Conservation (phyloP, 53 echinoderm and acorn worm genomes). For the Echinometra lucunter region DNA sequence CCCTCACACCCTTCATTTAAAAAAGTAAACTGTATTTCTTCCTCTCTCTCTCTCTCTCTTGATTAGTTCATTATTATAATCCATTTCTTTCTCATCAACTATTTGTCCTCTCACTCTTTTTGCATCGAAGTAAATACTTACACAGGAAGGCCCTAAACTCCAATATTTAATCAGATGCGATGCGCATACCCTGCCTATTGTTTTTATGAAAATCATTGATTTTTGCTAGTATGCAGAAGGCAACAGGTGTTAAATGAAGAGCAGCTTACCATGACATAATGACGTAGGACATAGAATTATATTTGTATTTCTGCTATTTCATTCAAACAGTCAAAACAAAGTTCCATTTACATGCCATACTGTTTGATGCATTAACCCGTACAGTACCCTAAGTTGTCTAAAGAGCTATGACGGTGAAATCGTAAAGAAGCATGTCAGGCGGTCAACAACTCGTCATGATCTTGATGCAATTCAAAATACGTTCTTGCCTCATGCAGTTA, state of each 20-base stretch:
- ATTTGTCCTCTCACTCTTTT: background rate
- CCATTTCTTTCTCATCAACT: background rate
- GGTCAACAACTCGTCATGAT: no score
- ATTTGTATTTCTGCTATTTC: background rate
- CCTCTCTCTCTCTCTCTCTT: background rate
- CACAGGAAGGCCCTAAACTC: background rate
- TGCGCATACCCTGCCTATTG: background rate
- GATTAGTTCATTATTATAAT: background rate
- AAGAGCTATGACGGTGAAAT: no score
- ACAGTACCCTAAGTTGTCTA: no score
- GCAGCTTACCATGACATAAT: no score
- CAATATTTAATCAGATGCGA: slow-evolving; percentile 45
- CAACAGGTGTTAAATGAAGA: background rate
- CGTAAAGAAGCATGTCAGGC: no score
- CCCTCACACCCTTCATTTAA: background rate
- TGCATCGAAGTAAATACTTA: background rate
- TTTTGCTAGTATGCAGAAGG: background rate
- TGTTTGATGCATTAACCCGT: no score
- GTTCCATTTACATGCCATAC: background rate
- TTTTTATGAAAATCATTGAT: background rate
- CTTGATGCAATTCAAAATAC: no score
- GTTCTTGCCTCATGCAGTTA: no score
- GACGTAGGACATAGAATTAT: background rate
- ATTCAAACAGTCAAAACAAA: background rate
- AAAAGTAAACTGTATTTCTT: background rate